Evolutionary conservation across 2,113 vertebrate species (phyloP).

Genomic region (Pterophyllum scalare): DNA sequence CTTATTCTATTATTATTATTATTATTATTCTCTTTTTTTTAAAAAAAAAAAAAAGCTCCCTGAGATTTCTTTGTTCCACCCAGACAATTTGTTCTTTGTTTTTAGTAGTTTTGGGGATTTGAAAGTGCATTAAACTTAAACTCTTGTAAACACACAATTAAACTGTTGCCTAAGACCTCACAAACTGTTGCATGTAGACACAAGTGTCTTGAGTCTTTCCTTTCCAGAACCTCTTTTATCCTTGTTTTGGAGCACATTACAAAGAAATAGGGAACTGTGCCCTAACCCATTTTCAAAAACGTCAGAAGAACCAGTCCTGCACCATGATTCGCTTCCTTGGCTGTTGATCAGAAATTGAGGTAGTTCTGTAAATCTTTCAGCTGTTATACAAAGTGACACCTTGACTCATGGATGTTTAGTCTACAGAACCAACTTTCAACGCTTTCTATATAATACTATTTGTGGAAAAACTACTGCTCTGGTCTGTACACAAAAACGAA

Average conservation of each 20-base stretch:
- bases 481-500: neutral
- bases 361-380: neutral
- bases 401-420: neutral
- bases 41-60: conserved; percentile 14
- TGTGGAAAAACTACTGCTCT: rapidly evolving
- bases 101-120: conserved; percentile 2
- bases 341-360: neutral
- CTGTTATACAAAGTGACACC: neutral
- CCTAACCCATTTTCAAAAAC: neutral
- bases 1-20: conserved; percentile 11
- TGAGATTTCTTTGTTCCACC: conserved; percentile 57
- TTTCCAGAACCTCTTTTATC: neutral
- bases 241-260: neutral
- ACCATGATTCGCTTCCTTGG: rapidly evolving
- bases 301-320: neutral
- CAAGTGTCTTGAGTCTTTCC: neutral
- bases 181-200: conserved; percentile 5
- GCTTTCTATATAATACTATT: neutral
- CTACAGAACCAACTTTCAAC: neutral
- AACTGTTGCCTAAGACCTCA: conserved; percentile 27
- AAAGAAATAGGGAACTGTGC: neutral
- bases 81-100: conserved; percentile 23
- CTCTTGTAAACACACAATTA: conserved; percentile 8
- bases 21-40: neutral
- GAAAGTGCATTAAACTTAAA: conserved; percentile 17